phyloP scores from a whole-genome alignment of 2,888 invertebrate species.

The Pyrgus malvae region DNA sequence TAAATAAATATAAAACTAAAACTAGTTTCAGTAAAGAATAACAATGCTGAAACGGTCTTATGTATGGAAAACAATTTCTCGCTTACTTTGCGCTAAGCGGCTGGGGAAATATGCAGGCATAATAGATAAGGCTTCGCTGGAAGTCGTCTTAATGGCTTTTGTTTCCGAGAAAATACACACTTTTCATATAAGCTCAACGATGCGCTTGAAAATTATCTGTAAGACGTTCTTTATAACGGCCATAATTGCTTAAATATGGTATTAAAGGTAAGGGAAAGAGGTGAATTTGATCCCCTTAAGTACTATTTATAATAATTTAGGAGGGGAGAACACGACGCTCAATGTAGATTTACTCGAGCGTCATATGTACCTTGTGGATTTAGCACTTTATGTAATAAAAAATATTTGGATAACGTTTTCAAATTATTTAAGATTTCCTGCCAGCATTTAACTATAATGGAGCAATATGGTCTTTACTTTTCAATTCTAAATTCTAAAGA shows the following conservation, averaged over 20 bases:
- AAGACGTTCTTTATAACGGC: conserved; percentile 47
- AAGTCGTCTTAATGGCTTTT: conserved; percentile 68
- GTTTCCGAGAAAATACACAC: conserved; percentile 68
- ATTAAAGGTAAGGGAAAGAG: conserved; percentile 40
- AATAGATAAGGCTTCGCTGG: conserved; percentile 67
- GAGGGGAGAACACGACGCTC: no score
- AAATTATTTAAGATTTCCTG: no score
- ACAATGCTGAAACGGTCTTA: conserved; percentile 44
- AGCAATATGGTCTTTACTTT: no score
- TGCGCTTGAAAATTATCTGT: conserved; percentile 63
- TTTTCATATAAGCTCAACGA: conserved; percentile 55
- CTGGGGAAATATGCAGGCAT: conserved; percentile 63
- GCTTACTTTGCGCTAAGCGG: conserved; percentile 69
- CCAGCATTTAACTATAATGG: no score
- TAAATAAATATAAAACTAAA: conserved; percentile 40
- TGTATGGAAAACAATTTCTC: conserved; percentile 70
- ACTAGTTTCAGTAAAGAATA: conserved; percentile 14
- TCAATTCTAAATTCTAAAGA: no score
- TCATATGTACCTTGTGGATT: no score
- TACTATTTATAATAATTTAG: conserved; percentile 52
- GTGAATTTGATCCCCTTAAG: conserved; percentile 57
- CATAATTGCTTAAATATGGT: conserved; percentile 56
- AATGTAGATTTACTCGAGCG: no score
- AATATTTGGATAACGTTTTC: no score
- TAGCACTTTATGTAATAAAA: no score